Conservation (phyloP, 1,140 invertebrate species). For the Gonioctena quinquepunctata region DNA sequence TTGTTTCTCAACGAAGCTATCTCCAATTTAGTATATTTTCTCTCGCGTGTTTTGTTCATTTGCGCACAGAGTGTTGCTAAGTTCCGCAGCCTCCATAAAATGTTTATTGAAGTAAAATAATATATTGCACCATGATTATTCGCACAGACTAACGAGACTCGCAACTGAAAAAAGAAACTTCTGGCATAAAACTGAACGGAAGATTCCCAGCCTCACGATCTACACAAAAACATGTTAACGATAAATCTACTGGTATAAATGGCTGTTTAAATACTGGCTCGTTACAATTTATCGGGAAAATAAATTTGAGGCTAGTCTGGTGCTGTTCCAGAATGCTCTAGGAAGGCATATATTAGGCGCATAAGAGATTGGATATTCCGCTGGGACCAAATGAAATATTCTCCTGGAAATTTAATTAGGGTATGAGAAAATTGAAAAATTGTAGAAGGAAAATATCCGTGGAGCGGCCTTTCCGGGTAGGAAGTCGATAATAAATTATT, state of each 20-base stretch:
- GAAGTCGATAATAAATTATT: not conserved
- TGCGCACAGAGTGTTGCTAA: too few relatives aligned
- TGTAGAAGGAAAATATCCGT: not conserved
- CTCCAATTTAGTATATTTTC: too few relatives aligned
- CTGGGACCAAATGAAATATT: not conserved
- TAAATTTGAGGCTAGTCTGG: not conserved
- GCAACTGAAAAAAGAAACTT: too few relatives aligned
- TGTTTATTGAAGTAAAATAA: too few relatives aligned
- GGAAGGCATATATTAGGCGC: not conserved
- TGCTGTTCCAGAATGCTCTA: not conserved
- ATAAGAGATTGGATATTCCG: not conserved
- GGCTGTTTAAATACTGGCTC: not conserved
- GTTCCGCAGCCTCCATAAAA: too few relatives aligned
- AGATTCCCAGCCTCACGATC: not conserved
- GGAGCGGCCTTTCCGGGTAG: not conserved
- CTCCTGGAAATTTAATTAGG: not conserved
- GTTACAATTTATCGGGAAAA: slow-evolving; percentile 6
- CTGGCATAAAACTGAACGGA: not conserved
- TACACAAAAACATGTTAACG: not conserved
- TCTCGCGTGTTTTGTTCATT: too few relatives aligned
- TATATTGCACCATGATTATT: too few relatives aligned
- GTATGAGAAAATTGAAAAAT: not conserved
- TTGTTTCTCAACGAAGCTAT: too few relatives aligned
- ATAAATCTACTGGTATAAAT: slow-evolving; percentile 1
- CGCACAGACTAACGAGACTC: too few relatives aligned